Conservation (phyloP, 2,113 vertebrate species). For the Acanthochromis polyacanthus region DNA sequence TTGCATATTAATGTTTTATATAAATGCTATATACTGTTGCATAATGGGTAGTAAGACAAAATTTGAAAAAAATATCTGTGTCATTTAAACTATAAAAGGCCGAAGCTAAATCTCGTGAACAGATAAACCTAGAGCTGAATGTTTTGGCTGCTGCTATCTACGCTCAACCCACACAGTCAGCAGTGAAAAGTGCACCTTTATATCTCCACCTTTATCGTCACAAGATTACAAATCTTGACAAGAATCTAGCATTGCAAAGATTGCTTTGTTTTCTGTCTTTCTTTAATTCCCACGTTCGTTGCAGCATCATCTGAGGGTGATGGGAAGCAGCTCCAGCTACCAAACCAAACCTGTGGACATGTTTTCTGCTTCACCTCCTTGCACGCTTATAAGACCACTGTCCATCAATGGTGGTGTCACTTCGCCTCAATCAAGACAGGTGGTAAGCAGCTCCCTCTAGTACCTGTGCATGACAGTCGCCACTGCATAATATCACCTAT, state of each 20-base stretch:
- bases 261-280: constrained; percentile 1
- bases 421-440: constrained; percentile 52
- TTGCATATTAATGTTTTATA: neutral
- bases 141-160: neutral
- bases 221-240: constrained; percentile 7
- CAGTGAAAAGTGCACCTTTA: neutral
- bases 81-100: neutral
- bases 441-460: constrained; percentile 39
- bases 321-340: constrained; percentile 52
- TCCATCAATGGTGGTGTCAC: constrained; percentile 12
- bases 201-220: constrained; percentile 8
- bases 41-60: no score
- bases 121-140: neutral
- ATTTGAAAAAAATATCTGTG: no score
- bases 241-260: constrained; percentile 12
- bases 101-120: neutral
- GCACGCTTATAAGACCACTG: constrained; percentile 40
- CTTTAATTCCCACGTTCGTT: constrained; percentile 14
- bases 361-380: constrained; percentile 50
- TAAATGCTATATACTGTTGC: no score
- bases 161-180: constrained; percentile 1
- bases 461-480: neutral
- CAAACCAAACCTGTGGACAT: constrained; percentile 54
- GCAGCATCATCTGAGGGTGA: constrained; percentile 52
- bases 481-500: neutral